A percentile compares a stretch with the other conserved stretches of the same genome.
phyloP scores from a whole-genome alignment of 2,113 vertebrate genomes.

The Hypanus sabinus region DNA sequence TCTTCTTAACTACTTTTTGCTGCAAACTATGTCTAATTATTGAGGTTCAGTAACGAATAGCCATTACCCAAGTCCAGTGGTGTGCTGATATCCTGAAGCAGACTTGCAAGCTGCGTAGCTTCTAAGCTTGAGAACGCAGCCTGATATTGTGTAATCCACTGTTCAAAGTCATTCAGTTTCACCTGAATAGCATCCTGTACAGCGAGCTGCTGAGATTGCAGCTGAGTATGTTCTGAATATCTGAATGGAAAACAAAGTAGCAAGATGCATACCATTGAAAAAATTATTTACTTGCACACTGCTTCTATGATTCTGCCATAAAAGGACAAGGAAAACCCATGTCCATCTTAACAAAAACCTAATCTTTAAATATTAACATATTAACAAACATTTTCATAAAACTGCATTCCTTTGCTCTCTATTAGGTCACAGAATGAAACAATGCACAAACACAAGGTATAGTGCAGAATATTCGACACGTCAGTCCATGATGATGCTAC shows the following conservation, averaged over 20 bases:
- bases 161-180: slow-evolving; percentile 89
- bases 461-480: neutral
- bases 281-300: neutral
- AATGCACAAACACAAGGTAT: neutral
- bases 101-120: slow-evolving; percentile 85
- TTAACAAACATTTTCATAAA: neutral
- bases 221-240: slow-evolving; percentile 90
- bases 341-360: neutral
- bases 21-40: neutral
- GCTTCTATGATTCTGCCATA: neutral
- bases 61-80: slow-evolving; percentile 85
- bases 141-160: slow-evolving; percentile 94
- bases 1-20: neutral
- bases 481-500: too few relatives aligned
- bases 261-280: neutral
- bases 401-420: neutral
- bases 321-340: neutral
- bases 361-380: neutral
- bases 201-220: slow-evolving; percentile 84
- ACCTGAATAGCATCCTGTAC: slow-evolving; percentile 91
- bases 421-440: neutral
- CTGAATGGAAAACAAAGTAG: slow-evolving; percentile 51
- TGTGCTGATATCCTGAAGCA: slow-evolving; percentile 92
- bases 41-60: neutral
- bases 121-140: slow-evolving; percentile 89